Base-by-base conservation (phyloP, 2,888 invertebrate species). In the Ormyrus labotus region DNA sequence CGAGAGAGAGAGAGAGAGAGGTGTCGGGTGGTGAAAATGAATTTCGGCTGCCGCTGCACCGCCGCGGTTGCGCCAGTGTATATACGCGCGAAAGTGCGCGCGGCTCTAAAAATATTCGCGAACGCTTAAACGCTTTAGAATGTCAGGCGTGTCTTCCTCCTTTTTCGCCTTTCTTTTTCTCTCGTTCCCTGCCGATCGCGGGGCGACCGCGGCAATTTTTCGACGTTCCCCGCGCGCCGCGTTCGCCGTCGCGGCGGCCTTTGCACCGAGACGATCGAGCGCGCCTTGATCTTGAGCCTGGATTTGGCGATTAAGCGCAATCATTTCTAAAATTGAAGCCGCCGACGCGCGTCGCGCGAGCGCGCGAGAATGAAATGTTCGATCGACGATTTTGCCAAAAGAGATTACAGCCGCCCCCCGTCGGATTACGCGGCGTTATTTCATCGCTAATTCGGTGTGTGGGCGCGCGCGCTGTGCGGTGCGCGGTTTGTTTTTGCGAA, bases 111-210 rank as follows among this genome's bases (percentile, higher is more conserved):
- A 71, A 77, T 77, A 71, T 74, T 74, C 70, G 45, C 70, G 70
- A 64, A 74, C 74, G 70, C 13, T 53, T 60, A 60, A 72, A 48
- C 78, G 60, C 61, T 78, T 78, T 65, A 73, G 68, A 78, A 78
- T 57, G 71, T n/a, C 34, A 5, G 57, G 61, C 68, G 34, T 55
- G 63, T 45, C 5, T 53, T 13, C 47, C 47, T n/a, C 64, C 10
- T 51, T 19, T 60, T 50, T 19, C 34, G 34, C 34, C 67, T 50
- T 13, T 6, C 67, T 13, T 69, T 69, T 74, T 63, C 53, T 50
- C 3, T 34, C 34, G 4, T 4, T 4, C 34, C 34, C 34, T 55
- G 60, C 9, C 34, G 6, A 48, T 53, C 34, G 34, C 34, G 34
- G 48, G 51, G 50, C 58, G 48, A 53, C 34, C 8, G 3, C 11